Percentiles rank a stretch among this genome's conserved stretches.
Conservation (phyloP, 2,113 vertebrate genomes). For the Actenoides hombroni region DNA sequence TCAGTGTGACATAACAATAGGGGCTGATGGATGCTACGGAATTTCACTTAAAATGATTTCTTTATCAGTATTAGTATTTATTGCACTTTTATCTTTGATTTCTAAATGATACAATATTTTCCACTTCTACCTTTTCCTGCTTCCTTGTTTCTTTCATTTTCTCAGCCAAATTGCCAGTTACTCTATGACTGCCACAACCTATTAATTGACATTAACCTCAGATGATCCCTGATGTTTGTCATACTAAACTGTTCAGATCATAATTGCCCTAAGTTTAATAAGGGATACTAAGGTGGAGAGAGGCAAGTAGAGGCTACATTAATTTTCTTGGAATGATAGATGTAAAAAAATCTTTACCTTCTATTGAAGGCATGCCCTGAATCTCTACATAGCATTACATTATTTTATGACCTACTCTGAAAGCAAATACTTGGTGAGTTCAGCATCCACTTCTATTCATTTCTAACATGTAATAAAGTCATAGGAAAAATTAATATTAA, state of each 20-base stretch:
- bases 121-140: background rate
- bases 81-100: background rate
- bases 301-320: background rate
- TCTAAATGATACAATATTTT: background rate
- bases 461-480: background rate
- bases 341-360: conserved; percentile 16
- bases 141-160: conserved; percentile 8
- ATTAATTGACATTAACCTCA: conserved; percentile 46
- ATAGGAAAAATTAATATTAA: background rate
- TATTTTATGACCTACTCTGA: background rate
- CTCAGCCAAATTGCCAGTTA: conserved; percentile 8
- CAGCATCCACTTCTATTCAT: background rate
- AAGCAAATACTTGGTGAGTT: background rate
- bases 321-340: conserved; percentile 23
- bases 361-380: background rate
- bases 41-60: background rate
- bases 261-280: conserved; percentile 44
- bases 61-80: background rate
- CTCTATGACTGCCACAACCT: background rate
- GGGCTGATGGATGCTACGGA: background rate
- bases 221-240: conserved; percentile 12
- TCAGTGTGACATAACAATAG: background rate
- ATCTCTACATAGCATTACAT: background rate
- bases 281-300: conserved; percentile 22
- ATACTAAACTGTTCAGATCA: conserved; percentile 17